These are phyloP conservation scores for Amaurobius ferox DNA, from an alignment of 2,888 invertebrate species.

Conservation along the genomic window DNA sequence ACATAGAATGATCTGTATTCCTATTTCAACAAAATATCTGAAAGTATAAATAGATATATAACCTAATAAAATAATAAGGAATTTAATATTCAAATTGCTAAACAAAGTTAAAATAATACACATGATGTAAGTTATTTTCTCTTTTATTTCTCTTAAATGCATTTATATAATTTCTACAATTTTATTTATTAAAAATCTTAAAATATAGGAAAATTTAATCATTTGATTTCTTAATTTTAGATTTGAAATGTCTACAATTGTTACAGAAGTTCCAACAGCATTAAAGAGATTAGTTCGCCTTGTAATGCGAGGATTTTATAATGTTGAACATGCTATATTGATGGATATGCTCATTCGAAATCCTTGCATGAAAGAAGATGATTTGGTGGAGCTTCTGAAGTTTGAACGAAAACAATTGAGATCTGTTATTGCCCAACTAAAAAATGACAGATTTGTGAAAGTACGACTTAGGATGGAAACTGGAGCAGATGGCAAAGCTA, in stretches of 20 bases:
- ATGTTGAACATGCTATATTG: conserved; percentile 94
- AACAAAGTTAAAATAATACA: too few relatives aligned
- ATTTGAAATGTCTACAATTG: conserved; percentile 42
- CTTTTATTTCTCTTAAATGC: too few relatives aligned
- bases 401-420: conserved; percentile 96
- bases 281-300: conserved; percentile 91
- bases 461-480: conserved; percentile 96
- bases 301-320: conserved; percentile 94
- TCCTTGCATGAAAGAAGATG: conserved; percentile 85
- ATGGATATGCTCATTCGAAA: conserved; percentile 97
- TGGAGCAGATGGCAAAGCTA: conserved; percentile 93
- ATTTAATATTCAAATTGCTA: too few relatives aligned
- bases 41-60: too few relatives aligned
- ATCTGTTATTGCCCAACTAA: conserved; percentile 88
- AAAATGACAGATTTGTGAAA: conserved; percentile 95
- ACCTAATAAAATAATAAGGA: too few relatives aligned
- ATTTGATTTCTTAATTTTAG: too few relatives aligned
- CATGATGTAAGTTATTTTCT: too few relatives aligned
- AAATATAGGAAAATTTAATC: too few relatives aligned
- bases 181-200: too few relatives aligned
- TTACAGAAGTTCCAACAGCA: conserved; percentile 95
- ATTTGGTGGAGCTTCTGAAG: conserved; percentile 88
- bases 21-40: too few relatives aligned
- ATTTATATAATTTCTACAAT: too few relatives aligned
- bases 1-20: too few relatives aligned